Conservation (phyloP, 2,797 vertebrate genomes). For the Delichon dasypus region DNA sequence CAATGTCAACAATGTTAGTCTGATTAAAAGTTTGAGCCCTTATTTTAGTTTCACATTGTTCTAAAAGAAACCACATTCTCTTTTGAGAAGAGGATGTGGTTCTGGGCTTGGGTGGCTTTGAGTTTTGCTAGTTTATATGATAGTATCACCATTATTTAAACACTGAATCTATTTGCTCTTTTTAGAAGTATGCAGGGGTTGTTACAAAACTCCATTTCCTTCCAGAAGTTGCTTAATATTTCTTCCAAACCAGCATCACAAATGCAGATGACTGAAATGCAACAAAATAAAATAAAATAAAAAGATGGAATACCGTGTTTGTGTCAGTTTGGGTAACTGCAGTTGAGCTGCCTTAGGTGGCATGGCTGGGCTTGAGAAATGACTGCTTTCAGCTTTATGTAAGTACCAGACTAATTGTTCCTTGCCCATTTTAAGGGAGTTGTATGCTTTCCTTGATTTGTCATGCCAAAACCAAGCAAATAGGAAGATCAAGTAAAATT, state of each 20-base stretch:
- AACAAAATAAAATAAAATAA: neutral
- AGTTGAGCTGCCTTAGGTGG: neutral
- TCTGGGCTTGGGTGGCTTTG: constrained; percentile 6
- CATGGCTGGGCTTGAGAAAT: neutral
- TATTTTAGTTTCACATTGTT: constrained; percentile 19
- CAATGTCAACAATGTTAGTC: neutral
- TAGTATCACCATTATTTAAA: neutral
- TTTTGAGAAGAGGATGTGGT: constrained; percentile 45
- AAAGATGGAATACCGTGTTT: neutral
- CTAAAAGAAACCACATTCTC: constrained; percentile 9
- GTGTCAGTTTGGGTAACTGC: neutral
- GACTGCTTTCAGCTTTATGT: neutral
- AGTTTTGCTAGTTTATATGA: neutral
- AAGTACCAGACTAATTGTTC: neutral
- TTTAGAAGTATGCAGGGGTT: neutral
- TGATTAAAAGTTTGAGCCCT: neutral
- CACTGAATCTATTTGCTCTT: neutral
- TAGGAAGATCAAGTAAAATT: neutral
- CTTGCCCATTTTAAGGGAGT: neutral
- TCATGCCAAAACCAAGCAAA: neutral
- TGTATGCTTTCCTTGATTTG: neutral
- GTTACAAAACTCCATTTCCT: neutral
- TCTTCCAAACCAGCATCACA: neutral
- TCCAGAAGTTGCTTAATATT: neutral
- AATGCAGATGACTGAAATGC: neutral